A percentile compares a stretch with the other conserved stretches of the same genome.
Evolutionary conservation across 2,113 vertebrate genomes (phyloP).

Genomic region (Plestiodon gilberti): DNA sequence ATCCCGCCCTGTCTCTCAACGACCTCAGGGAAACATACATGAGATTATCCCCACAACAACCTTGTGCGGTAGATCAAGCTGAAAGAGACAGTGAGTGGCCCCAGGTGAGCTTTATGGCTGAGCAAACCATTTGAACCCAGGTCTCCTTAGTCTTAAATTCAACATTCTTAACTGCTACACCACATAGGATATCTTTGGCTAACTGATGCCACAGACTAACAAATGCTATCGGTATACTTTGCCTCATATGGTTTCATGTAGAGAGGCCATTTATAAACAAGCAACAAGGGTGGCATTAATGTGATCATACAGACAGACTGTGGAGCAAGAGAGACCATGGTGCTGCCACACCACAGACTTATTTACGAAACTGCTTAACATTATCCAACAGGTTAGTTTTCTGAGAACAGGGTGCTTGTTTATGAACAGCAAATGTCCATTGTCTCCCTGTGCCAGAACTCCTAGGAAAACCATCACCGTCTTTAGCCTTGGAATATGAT

Average conservation of each 20-base stretch:
- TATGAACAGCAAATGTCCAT: neutral
- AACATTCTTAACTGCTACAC: too few species aligned
- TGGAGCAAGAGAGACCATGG: neutral
- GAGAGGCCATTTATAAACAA: neutral
- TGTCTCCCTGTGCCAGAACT: neutral
- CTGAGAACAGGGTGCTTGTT: neutral
- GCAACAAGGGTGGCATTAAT: neutral
- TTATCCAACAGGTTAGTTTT: neutral
- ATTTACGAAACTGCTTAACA: neutral
- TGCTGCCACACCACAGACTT: neutral
- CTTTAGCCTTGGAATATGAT: neutral
- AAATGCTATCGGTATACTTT: neutral
- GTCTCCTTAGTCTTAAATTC: too few species aligned
- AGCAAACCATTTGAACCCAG: too few species aligned
- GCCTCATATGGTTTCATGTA: neutral
- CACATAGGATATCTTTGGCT: neutral
- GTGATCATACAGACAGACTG: neutral
- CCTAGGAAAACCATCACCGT: neutral
- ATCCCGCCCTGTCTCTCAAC: too few species aligned
- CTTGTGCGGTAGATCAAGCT: too few species aligned
- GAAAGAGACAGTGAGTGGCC: too few species aligned
- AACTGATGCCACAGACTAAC: neutral
- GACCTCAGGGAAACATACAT: too few species aligned
- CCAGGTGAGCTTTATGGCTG: too few species aligned
- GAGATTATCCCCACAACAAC: too few species aligned